Evolutionary conservation across 2,797 vertebrate genomes (phyloP).

Genomic region (Hapalemur alaotrensis): DNA sequence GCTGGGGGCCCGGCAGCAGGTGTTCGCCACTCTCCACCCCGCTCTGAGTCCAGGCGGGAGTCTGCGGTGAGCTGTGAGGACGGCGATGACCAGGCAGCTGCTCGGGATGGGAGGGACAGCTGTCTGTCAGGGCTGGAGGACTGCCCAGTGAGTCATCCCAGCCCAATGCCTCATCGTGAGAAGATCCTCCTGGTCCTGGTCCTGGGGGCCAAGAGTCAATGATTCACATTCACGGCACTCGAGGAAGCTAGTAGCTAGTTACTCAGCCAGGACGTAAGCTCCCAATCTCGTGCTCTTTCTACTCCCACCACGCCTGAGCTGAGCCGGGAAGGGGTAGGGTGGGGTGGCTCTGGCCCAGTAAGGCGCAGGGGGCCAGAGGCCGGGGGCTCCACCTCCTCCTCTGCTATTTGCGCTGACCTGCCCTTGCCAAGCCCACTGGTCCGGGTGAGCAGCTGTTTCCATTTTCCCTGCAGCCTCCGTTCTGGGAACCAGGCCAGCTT

Average conservation of each 20-base stretch:
- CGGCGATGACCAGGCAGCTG: not conserved
- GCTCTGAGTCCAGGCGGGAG: not conserved
- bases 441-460: not conserved
- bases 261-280: not conserved
- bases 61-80: not conserved
- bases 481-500: conserved; percentile 30
- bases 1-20: not conserved
- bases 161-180: not conserved
- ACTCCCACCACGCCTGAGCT: not conserved
- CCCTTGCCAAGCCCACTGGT: not conserved
- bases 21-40: not conserved
- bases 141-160: not conserved
- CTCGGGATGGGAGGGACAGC: not conserved
- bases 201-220: too few relatives aligned
- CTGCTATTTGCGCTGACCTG: rapidly evolving
- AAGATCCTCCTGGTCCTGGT: not conserved
- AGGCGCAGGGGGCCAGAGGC: not conserved
- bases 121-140: not conserved
- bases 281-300: not conserved
- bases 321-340: not conserved
- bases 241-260: not conserved
- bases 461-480: not conserved
- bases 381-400: not conserved
- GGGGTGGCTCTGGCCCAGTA: not conserved
- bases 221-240: not conserved